These are phyloP conservation scores for Dromiciops gliroides DNA, from an alignment of 2,113 vertebrate genomes.

Conservation along the genomic window DNA sequence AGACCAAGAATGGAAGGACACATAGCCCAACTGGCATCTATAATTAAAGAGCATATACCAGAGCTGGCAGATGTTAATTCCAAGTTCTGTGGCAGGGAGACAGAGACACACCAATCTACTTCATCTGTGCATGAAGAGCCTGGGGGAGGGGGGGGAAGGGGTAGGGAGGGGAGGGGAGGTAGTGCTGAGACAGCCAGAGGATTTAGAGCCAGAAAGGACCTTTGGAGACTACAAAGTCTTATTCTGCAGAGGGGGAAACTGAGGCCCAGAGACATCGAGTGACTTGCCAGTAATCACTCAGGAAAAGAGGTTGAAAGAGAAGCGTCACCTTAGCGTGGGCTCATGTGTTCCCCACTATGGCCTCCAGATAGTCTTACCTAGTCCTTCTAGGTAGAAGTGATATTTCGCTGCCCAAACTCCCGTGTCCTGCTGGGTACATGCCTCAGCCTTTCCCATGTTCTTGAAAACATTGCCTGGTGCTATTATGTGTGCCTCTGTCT, in stretches of 20 bases:
- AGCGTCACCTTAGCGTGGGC: too few relatives aligned
- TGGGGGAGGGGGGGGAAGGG: not conserved
- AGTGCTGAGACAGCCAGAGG: not conserved
- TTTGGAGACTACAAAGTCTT: not conserved
- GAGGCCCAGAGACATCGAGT: too few relatives aligned
- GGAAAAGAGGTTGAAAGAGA: too few relatives aligned
- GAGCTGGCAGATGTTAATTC: not conserved
- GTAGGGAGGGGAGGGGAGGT: not conserved
- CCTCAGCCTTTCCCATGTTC: not conserved
- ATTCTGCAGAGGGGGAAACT: not conserved
- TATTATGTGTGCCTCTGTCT: not conserved
- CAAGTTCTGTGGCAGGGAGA: not conserved
- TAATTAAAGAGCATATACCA: not conserved
- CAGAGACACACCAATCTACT: not conserved
- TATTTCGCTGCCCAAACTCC: too few relatives aligned
- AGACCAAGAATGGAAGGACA: not conserved
- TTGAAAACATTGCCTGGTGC: not conserved
- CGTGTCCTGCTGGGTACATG: too few relatives aligned
- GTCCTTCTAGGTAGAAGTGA: too few relatives aligned
- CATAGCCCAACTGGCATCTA: not conserved
- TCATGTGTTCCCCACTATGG: too few relatives aligned
- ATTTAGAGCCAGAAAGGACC: not conserved
- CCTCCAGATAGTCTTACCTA: too few relatives aligned
- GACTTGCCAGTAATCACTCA: not conserved
- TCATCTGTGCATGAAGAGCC: not conserved